phyloP scores from a whole-genome alignment of 2,888 invertebrate species.

The Belgica antarctica region DNA sequence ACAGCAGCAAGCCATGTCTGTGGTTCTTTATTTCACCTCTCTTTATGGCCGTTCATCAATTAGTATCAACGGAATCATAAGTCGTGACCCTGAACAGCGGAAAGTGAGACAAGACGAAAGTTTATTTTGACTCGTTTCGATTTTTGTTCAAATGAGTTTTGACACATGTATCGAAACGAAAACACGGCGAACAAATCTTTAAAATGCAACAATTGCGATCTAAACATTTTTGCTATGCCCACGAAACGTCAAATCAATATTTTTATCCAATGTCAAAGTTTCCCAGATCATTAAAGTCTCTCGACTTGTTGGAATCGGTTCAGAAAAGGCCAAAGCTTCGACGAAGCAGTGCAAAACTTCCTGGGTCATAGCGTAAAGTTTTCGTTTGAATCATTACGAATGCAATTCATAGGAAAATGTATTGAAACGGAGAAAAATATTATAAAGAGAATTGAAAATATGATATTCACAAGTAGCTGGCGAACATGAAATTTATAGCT shows the following conservation, averaged over 20 bases:
- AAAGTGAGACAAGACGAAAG: not conserved
- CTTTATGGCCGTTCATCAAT: not conserved
- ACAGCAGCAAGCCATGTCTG: not conserved
- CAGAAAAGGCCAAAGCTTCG: no score
- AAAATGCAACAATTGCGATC: constrained; percentile 17
- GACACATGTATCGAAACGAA: constrained; percentile 11
- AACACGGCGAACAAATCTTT: not conserved
- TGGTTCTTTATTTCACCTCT: not conserved
- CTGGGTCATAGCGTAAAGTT: not conserved
- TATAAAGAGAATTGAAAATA: not conserved
- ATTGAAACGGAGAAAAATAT: not conserved
- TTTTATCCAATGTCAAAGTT: no score
- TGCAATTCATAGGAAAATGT: not conserved
- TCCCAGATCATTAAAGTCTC: no score
- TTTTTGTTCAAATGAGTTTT: constrained; percentile 9
- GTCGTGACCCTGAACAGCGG: not conserved
- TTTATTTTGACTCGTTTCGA: constrained; percentile 9
- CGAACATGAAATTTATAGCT: constrained; percentile 12
- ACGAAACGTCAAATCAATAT: no score
- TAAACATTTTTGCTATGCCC: not conserved
- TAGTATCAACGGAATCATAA: not conserved
- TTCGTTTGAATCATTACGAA: constrained; percentile 8
- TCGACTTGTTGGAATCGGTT: no score
- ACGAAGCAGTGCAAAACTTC: not conserved
- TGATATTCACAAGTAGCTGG: constrained; percentile 14